A percentile compares a stretch with the other conserved stretches of the same genome.
phyloP scores from a whole-genome alignment of 2,797 vertebrate species.

The Lithobates pipiens region DNA sequence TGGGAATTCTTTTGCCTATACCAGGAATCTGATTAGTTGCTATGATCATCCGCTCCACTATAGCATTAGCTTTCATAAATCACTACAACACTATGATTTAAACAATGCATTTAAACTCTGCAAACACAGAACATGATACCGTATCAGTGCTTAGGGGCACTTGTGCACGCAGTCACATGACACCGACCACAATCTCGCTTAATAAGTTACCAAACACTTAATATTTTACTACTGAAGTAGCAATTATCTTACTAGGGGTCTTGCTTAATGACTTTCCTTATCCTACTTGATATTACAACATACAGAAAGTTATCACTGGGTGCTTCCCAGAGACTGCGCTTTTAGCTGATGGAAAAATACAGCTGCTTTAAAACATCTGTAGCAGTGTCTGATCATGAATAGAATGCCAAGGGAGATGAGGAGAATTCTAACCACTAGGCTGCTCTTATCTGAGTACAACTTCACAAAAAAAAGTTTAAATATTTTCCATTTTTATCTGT shows the following conservation, averaged over 20 bases:
- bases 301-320: slow-evolving; percentile 1
- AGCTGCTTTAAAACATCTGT: neutral
- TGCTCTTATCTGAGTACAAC: neutral
- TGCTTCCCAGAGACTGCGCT: neutral
- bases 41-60: no score
- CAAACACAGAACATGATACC: neutral
- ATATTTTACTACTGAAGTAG: slow-evolving; percentile 10
- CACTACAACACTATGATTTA: no score
- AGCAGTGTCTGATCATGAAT: neutral
- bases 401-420: slow-evolving; percentile 36
- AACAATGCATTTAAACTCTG: neutral
- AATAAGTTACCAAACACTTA: slow-evolving; percentile 34
- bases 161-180: neutral
- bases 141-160: neutral
- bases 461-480: neutral
- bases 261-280: neutral
- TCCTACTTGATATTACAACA: neutral
- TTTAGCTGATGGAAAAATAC: slow-evolving; percentile 15
- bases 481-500: slow-evolving; percentile 33
- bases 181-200: neutral
- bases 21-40: no score
- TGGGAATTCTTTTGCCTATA: no score
- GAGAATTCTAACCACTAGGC: slow-evolving; percentile 6
- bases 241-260: neutral
- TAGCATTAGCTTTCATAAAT: no score